Evolutionary conservation across 2,113 vertebrate species (phyloP).

Genomic region (Natator depressus): DNA sequence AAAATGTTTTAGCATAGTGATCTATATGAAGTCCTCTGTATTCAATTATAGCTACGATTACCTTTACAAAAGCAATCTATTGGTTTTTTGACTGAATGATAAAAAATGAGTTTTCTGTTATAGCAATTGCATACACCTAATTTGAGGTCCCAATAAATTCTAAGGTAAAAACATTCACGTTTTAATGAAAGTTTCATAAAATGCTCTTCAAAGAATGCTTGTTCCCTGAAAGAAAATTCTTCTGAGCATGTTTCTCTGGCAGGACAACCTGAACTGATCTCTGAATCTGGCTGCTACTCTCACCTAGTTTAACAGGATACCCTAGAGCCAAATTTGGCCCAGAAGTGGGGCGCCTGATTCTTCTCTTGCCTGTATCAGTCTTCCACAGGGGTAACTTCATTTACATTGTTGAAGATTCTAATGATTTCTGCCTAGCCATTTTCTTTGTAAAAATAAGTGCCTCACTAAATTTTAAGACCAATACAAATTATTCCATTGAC

Average conservation of each 20-base stretch:
- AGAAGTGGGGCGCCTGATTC: neutral
- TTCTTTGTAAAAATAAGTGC: neutral
- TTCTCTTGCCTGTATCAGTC: neutral
- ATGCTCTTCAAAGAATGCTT: neutral
- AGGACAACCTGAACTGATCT: neutral
- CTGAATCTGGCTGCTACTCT: neutral
- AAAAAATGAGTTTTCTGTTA: neutral
- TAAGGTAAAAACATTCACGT: too few relatives aligned
- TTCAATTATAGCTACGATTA: neutral
- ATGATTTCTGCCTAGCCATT: neutral
- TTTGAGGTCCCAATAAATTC: too few relatives aligned
- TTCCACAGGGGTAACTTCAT: neutral
- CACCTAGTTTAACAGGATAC: neutral
- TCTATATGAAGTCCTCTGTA: neutral
- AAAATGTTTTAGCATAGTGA: neutral
- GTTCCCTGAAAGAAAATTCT: neutral
- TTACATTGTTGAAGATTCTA: neutral
- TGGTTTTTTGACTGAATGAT: neutral
- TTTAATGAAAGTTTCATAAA: neutral
- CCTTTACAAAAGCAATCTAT: neutral
- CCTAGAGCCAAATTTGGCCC: neutral
- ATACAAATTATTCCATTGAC: neutral
- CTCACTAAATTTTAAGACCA: neutral
- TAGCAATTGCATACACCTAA: too few relatives aligned
- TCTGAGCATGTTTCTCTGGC: neutral